Base-by-base conservation (phyloP, 2,888 invertebrate genomes). In the Chouioia cunea region DNA sequence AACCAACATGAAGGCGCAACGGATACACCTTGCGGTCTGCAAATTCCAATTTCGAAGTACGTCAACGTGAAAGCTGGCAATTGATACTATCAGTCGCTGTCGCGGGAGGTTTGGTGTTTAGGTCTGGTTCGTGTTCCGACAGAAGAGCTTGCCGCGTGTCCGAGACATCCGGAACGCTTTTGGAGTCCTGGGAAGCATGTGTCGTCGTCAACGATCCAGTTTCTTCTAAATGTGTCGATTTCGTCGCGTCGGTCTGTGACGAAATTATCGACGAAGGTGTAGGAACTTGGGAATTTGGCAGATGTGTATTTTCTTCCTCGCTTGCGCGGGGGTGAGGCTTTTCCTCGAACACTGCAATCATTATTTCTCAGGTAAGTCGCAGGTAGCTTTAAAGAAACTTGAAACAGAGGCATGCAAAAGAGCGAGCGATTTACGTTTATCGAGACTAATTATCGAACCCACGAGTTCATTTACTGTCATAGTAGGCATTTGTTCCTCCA, bases 361-460 rank as follows among this genome's bases (percentile, higher is more conserved):
- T 48, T 10, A 50, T 4, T 16, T 52, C 52, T 52, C 23, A 22
- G 47, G n/a, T 44, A 76, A 77, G 27, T 27, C 44, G 4, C 52
- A 10, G 50, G 18, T 43, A 76, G 77, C 36, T 27, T 27, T 4
- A 44, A 46, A 22, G 4, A 14, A 15, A 59, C 1, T 46, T 46
- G n/a, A n/a, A 44, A 4, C 22, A 4, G 47, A 16, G 3, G 4
- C 8, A 14, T 36, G 4, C 8, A 20, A 4, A 12, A 10, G 8
- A 4, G 2, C 8, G 1, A n/a, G 12, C n/a, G 27, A 87, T 90
- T 89, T 85, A 94, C 94, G 84, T 89, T 94, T 94, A 83, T 94
- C 94, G 76, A 95, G 88, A 80, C 94, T 94, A 79, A 94, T 94
- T 79, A 94, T 94, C 63, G 95, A 95, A 46, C 93, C 93, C 71